phyloP scores from a whole-genome alignment of 2,797 vertebrate species.

The Sebastes minor region DNA sequence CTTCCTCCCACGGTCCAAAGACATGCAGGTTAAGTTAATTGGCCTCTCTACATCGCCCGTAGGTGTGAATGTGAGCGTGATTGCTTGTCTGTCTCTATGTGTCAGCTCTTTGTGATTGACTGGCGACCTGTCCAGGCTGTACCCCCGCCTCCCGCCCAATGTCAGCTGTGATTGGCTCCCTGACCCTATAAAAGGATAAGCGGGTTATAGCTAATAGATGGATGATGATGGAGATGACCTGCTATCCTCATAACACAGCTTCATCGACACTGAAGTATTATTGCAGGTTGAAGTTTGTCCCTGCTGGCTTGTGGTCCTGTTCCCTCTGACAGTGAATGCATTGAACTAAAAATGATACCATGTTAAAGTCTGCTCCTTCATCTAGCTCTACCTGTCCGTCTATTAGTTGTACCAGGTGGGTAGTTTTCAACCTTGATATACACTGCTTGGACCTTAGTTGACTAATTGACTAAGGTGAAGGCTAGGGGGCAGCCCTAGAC shows the following conservation, averaged over 20 bases:
- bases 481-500: too few species aligned
- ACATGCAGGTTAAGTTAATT: not conserved
- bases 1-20: not conserved
- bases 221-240: not conserved
- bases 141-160: not conserved
- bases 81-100: not conserved
- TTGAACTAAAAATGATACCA: not conserved
- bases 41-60: too few species aligned
- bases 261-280: conserved; percentile 1
- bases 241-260: not conserved
- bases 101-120: not conserved
- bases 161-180: not conserved
- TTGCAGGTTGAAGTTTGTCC: not conserved
- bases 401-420: not conserved
- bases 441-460: not conserved
- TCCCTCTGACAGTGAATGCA: not conserved
- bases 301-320: not conserved
- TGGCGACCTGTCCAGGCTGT: not conserved
- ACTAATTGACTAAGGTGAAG: too few species aligned
- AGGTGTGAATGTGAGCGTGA: not conserved
- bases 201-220: not conserved
- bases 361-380: not conserved
- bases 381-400: not conserved
- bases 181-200: not conserved
- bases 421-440: not conserved